Base-by-base conservation (phyloP, 2,888 invertebrate species). In the Sphaerophoria rueppellii region DNA sequence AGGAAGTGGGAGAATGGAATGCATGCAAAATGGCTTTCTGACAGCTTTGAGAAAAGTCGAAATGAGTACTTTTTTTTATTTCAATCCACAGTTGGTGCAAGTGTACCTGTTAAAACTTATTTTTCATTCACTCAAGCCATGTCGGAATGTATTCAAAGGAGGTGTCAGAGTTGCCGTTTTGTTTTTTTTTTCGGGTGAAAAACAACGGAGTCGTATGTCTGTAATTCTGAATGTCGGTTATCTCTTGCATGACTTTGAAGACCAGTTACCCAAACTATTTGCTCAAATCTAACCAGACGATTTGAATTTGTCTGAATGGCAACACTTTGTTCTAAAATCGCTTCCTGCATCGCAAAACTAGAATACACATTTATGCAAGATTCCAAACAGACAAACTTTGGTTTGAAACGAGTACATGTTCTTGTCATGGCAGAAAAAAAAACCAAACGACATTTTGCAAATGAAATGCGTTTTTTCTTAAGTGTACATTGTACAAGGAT, bases 11-110 rank as follows among this genome's bases (percentile, higher is more conserved):
- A 2, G 48, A 54, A 43, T 0, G 9, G 43, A 43, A 43, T 60
- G 40, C 50, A 61, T 24, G 37, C 24, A 67, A 72, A 71, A 43
- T 76, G 65, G 54, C 54, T 61, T 67, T 81, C 37, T 61, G 55
- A 14, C 70, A 34, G 9, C 43, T 58, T 76, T 71, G 12, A 58
- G 57, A 63, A 43, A 43, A 46, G 37, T 16, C 37, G 50, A 63
- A 63, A 70, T n/a, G 37, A 58, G 37, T 32, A n/a, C 2, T 54
- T 78, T 12, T 12, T 24, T 24, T 43, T 43, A 43, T 60, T 24
- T 48, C 14, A 40, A 11, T 7, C 6, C 24, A 37, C 16, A 57
- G 57, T 46, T n/a, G 11, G 48, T 48, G 57, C 60, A 24, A 24
- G 37, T 0, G 12, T 24, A 48, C 46, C n/a, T 43, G 9, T 43